A percentile compares a stretch with the other conserved stretches of the same genome.
Evolutionary conservation across 2,797 vertebrate species (phyloP).

Genomic region (Thripadectes ignobilis): DNA sequence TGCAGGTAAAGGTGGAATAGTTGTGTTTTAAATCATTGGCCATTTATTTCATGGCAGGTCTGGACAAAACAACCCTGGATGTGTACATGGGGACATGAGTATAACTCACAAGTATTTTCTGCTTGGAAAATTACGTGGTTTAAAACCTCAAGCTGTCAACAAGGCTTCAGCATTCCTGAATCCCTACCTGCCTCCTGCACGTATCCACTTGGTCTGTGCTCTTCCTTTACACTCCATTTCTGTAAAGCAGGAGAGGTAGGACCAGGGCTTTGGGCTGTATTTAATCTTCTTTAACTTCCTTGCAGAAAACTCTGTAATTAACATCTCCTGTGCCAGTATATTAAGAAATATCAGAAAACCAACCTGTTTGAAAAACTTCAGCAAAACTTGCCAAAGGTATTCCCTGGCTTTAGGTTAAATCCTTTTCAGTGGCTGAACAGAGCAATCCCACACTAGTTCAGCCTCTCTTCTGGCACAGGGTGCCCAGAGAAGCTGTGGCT

Average conservation of each 20-base stretch:
- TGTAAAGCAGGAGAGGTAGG: background rate
- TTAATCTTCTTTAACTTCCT: background rate
- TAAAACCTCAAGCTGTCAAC: background rate
- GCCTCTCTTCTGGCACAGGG: background rate
- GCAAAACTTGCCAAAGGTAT: background rate
- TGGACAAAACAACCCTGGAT: background rate
- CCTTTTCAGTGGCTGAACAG: background rate
- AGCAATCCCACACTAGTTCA: background rate
- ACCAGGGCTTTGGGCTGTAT: background rate
- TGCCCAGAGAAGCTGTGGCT: background rate
- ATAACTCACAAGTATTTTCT: background rate
- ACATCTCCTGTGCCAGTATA: background rate
- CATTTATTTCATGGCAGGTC: background rate
- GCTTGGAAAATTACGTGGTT: background rate
- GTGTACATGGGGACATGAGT: background rate
- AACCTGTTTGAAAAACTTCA: background rate
- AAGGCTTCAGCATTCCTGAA: constrained; percentile 2
- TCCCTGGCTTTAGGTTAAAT: background rate
- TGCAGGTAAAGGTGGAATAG: background rate
- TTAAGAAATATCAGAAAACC: background rate
- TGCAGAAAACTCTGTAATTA: background rate
- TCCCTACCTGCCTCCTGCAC: background rate
- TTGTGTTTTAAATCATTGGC: background rate
- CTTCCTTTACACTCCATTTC: background rate
- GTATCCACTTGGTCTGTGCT: background rate